A percentile compares a stretch with the other conserved stretches of the same genome.
Evolutionary conservation across 2,113 vertebrate species (phyloP).

Genomic region (Aegotheles bennettii): DNA sequence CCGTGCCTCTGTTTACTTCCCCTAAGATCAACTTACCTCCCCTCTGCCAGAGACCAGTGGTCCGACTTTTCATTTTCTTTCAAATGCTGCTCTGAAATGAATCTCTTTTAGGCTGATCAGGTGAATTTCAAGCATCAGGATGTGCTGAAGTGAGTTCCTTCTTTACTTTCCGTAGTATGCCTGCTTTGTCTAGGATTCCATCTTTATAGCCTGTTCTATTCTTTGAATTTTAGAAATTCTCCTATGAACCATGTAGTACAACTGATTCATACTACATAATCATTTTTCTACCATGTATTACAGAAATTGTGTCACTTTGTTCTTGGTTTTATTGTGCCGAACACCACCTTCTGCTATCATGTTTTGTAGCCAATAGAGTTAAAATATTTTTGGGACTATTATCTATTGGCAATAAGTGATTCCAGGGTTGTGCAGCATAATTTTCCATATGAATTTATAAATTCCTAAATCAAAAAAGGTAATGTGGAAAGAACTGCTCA

Average conservation of each 20-base stretch:
- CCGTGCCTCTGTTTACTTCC: neutral
- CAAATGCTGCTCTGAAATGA: neutral
- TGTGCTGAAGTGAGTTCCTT: neutral
- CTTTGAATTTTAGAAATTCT: conserved; percentile 1
- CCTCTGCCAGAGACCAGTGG: neutral
- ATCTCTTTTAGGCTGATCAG: conserved; percentile 2
- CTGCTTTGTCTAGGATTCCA: neutral
- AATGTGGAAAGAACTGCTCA: neutral
- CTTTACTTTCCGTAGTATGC: neutral
- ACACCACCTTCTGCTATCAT: neutral
- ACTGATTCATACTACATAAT: neutral
- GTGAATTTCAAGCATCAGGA: conserved; percentile 21
- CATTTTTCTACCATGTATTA: neutral
- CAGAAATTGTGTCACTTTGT: neutral
- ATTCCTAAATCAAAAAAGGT: neutral
- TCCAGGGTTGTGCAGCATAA: neutral
- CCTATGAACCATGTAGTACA: neutral
- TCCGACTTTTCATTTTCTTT: neutral
- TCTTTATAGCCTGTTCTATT: neutral
- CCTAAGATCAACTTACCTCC: neutral
- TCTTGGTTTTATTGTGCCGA: neutral
- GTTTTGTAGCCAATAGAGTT: neutral
- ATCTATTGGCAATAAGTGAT: neutral
- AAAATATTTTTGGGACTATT: neutral
- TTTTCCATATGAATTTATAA: neutral